These are phyloP conservation scores for Sphenodon punctatus DNA, from an alignment of 2,797 vertebrate species.

Conservation along the genomic window DNA sequence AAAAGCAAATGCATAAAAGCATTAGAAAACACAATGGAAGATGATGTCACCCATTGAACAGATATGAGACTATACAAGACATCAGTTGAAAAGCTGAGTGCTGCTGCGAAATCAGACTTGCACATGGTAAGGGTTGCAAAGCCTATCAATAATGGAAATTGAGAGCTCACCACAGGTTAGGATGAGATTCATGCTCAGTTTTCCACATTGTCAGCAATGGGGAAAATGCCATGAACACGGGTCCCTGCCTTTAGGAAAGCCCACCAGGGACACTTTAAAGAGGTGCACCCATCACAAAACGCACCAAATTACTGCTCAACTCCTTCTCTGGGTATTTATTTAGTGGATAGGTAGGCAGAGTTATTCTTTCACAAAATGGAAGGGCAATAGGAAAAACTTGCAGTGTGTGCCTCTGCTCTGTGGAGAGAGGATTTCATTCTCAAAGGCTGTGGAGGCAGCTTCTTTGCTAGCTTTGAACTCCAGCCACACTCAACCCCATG, in stretches of 20 bases:
- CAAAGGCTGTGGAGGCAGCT: not conserved
- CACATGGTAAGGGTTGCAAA: not conserved
- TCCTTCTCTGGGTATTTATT: no score
- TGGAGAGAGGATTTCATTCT: not conserved
- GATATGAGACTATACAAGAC: not conserved
- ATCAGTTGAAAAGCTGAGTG: not conserved
- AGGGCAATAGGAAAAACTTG: not conserved
- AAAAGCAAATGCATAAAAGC: not conserved
- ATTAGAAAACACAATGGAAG: not conserved
- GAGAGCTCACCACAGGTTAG: not conserved
- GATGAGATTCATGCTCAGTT: no score
- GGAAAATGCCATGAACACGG: no score
- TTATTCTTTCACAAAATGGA: no score
- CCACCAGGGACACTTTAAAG: no score
- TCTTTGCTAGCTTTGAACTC: not conserved
- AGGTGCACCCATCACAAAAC: no score
- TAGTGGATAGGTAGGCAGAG: no score
- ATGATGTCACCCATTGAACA: not conserved
- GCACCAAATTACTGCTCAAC: no score
- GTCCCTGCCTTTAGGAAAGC: no score
- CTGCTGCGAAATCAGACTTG: not conserved
- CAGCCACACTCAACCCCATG: not conserved
- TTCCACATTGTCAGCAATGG: no score
- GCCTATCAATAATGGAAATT: slow-evolving; percentile 11
- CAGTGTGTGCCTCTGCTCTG: not conserved